Evolutionary conservation across 2,888 invertebrate genomes (phyloP), one percentile per base, ranked within the genome.

Genomic region (Lymantria monacha): DNA sequence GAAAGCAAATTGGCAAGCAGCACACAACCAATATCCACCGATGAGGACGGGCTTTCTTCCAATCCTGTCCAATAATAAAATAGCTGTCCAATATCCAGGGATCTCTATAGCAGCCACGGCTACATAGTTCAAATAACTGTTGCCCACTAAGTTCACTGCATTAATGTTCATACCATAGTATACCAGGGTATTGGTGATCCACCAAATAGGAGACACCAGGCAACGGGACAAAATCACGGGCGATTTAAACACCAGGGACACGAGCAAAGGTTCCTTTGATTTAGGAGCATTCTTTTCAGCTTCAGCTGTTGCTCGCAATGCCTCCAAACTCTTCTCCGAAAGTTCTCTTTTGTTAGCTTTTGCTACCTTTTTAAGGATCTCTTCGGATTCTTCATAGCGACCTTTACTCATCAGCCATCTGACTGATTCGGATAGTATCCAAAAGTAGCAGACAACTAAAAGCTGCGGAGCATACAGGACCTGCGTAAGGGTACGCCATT

Each of bases 341-440:
- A 94, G 70, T 49, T 89, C 79, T 11, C 92, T 91, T 3, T 92
- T 92, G 60, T 96, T 96, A 0, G 91, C 78, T 66, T 85, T 91
- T 0, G 95, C 94, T 0, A 95, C 94, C 69, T 92, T 93, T 33
- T 91, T 90, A 0, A 95, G 83, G 15, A 95, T 93, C 3, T 73
- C 73, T 66, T 94, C 93, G 0, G 95, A 94, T 62, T 94, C 93
- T 33, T 94, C 92, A 57, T 93, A 92, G 51, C 93, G 92, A 3
- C 94, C 94, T 68, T 95, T 94, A 44, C 94, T 94, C 66, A 96
- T 83, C 12, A 96, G 91, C 97, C 97, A 97, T 51, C 96, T 92
- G 3, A 95, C 92, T 8, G 95, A 95, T 80, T 96, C 96, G 0
- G 95, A 95, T 9, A 95, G 85, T 38, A 95, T 82, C 94, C 95